Evolutionary conservation across 2,888 invertebrate genomes (phyloP).

Genomic region (Mythimna ferrago): DNA sequence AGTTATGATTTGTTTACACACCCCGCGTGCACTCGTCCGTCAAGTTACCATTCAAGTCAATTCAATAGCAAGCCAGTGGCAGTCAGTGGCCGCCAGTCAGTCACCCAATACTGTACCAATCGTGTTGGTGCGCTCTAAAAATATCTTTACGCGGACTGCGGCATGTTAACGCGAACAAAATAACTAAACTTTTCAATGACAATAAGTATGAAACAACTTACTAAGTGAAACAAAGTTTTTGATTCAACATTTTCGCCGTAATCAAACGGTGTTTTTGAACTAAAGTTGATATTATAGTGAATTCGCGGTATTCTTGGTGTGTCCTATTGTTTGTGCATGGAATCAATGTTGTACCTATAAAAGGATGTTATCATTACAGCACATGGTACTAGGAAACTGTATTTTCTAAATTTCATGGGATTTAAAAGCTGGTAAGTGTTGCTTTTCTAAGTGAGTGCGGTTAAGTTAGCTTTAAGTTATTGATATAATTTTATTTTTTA

Average conservation of each 20-base stretch:
- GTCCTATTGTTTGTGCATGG: constrained; percentile 83
- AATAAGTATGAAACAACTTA: constrained; percentile 63
- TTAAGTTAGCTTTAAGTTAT: constrained; percentile 37
- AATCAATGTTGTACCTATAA: constrained; percentile 80
- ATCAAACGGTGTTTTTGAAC: constrained; percentile 39
- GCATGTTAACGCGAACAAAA: constrained; percentile 71
- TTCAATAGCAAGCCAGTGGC: constrained; percentile 59
- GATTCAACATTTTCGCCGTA: background rate
- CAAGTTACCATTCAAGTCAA: constrained; percentile 68
- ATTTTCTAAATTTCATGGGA: constrained; percentile 85
- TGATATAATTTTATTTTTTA: no score
- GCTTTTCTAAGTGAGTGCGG: constrained; percentile 1
- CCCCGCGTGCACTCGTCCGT: constrained; percentile 52
- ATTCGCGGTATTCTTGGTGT: constrained; percentile 80
- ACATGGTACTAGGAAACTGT: constrained; percentile 75
- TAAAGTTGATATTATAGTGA: constrained; percentile 58
- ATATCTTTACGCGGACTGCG: constrained; percentile 71
- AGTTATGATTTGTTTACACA: constrained; percentile 44
- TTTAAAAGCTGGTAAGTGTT: constrained; percentile 82
- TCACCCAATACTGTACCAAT: constrained; percentile 72
- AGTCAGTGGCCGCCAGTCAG: constrained; percentile 73
- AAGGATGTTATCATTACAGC: constrained; percentile 83
- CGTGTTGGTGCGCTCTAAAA: constrained; percentile 73
- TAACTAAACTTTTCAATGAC: constrained; percentile 74
- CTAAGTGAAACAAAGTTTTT: constrained; percentile 49